phyloP scores from a whole-genome alignment of 2,113 vertebrate genomes.

The Elachura formosa region DNA sequence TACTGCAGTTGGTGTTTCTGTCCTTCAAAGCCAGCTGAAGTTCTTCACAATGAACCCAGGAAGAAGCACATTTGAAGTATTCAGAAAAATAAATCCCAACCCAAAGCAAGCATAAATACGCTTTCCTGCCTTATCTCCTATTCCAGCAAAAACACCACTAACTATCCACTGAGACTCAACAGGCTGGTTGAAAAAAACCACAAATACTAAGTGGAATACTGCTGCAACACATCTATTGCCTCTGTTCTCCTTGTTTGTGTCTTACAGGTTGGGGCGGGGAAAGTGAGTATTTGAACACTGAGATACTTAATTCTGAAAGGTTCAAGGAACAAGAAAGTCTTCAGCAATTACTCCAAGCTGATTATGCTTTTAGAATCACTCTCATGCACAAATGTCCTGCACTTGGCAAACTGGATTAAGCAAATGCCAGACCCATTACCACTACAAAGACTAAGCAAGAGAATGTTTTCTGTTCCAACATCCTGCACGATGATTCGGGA shows the following conservation, averaged over 20 bases:
- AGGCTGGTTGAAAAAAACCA: neutral
- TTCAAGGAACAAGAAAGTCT: neutral
- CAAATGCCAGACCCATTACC: neutral
- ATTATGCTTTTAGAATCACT: neutral
- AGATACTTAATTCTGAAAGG: neutral
- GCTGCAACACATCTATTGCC: neutral
- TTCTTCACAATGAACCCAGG: neutral
- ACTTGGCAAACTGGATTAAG: neutral
- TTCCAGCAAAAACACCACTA: neutral
- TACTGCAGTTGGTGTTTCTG: neutral
- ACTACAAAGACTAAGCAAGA: neutral
- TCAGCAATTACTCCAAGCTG: neutral
- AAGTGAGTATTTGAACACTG: neutral
- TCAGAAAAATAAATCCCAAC: neutral
- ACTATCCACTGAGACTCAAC: neutral
- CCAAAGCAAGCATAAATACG: neutral
- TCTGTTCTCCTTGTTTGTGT: neutral
- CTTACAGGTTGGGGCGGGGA: neutral
- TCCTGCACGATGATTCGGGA: no score
- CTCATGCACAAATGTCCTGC: no score
- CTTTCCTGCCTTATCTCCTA: neutral
- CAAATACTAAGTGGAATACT: neutral
- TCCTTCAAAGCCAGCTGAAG: neutral
- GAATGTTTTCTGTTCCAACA: neutral
- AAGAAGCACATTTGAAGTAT: neutral